These are phyloP conservation scores for Melanostoma mellinum DNA, from an alignment of 2,888 invertebrate genomes.

Conservation along the genomic window DNA sequence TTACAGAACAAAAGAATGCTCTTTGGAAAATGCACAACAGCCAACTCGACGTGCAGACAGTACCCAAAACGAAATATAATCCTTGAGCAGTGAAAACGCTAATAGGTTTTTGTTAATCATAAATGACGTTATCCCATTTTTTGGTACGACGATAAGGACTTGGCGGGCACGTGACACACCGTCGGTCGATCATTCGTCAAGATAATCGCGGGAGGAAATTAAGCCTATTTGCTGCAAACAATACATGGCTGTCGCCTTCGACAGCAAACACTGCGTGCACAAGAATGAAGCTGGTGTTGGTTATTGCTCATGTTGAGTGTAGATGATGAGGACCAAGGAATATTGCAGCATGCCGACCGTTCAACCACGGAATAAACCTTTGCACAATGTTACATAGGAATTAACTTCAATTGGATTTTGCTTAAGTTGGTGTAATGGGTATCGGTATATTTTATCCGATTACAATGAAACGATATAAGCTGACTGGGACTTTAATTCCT, in stretches of 20 bases:
- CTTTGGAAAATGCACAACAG: slow-evolving; percentile 45
- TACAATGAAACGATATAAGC: slow-evolving; percentile 38
- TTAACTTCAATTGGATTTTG: slow-evolving; percentile 47
- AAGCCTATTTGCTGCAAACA: slow-evolving; percentile 71
- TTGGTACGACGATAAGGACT: slow-evolving; percentile 60
- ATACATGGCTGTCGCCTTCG: slow-evolving; percentile 69
- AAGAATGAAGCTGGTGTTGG: slow-evolving; percentile 17
- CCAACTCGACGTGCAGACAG: no score
- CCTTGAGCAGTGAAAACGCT: slow-evolving; percentile 64
- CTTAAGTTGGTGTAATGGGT: slow-evolving; percentile 61
- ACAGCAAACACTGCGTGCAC: slow-evolving; percentile 42
- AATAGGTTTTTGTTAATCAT: slow-evolving; percentile 73
- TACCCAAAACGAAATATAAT: slow-evolving; percentile 49
- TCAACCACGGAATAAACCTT: slow-evolving; percentile 43
- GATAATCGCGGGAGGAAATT: slow-evolving; percentile 72
- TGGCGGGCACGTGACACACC: slow-evolving; percentile 64
- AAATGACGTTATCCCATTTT: slow-evolving; percentile 71
- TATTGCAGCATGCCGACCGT: slow-evolving; percentile 49
- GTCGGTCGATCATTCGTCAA: slow-evolving; percentile 72
- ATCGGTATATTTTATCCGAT: slow-evolving; percentile 57
- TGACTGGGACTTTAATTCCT: no score
- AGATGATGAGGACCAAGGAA: slow-evolving; percentile 35
- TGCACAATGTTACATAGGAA: slow-evolving; percentile 22
- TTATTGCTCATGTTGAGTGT: slow-evolving; percentile 6
- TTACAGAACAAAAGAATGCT: slow-evolving; percentile 47